Evolutionary conservation across 2,797 vertebrate species (phyloP).

Genomic region (Orientallactaga sibirica): DNA sequence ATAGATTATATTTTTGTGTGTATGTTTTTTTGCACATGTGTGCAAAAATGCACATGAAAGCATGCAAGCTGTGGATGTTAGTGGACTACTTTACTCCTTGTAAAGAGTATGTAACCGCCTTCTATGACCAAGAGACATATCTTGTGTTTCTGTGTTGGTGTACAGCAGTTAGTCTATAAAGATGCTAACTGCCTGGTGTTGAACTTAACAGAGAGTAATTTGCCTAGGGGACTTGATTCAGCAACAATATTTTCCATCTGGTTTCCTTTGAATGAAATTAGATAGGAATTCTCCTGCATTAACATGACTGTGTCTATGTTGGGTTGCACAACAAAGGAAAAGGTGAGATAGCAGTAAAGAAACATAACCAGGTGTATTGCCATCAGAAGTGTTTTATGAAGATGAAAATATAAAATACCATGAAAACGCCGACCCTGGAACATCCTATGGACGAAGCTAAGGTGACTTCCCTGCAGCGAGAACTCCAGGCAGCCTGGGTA

Average conservation of each 20-base stretch:
- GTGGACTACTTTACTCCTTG: too few species aligned
- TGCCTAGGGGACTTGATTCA: not conserved
- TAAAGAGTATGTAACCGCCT: accelerated
- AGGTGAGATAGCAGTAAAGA: not conserved
- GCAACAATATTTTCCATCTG: not conserved
- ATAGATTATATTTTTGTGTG: not conserved
- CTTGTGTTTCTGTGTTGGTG: not conserved
- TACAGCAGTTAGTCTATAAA: not conserved
- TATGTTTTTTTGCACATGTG: too few species aligned
- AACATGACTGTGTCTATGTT: too few species aligned
- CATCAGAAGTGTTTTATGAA: not conserved
- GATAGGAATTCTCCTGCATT: not conserved
- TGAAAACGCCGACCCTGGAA: not conserved
- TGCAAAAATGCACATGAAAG: too few species aligned
- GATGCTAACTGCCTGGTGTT: too few species aligned
- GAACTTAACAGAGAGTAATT: not conserved
- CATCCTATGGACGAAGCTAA: not conserved
- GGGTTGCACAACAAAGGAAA: accelerated
- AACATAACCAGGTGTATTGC: not conserved
- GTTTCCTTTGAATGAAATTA: not conserved
- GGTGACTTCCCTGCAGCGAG: not conserved
- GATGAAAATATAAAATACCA: not conserved
- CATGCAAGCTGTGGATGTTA: too few species aligned
- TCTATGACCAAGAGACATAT: not conserved
- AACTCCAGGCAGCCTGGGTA: not conserved